These are phyloP conservation scores for Macropis europaea DNA, from an alignment of 2,888 invertebrate species.

Conservation along the genomic window DNA sequence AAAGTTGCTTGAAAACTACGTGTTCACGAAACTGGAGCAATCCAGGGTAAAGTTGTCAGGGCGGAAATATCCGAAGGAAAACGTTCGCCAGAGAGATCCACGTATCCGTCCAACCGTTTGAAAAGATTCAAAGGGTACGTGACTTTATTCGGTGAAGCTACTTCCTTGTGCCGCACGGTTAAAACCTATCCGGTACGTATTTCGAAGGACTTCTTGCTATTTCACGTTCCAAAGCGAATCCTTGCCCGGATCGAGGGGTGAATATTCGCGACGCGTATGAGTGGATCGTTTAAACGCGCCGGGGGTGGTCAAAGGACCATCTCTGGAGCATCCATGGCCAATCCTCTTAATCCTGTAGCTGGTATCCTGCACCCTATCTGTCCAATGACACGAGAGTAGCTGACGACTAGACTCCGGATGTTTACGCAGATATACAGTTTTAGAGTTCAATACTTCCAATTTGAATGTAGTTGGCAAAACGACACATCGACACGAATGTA, in stretches of 20 bases:
- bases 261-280: not conserved
- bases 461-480: too few relatives aligned
- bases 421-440: too few relatives aligned
- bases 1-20: conserved; percentile 38
- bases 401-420: too few relatives aligned
- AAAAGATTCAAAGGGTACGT: conserved; percentile 45
- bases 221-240: not conserved
- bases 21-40: conserved; percentile 41
- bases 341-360: conserved; percentile 39
- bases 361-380: not conserved
- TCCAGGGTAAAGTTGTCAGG: conserved; percentile 42
- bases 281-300: conserved; percentile 19
- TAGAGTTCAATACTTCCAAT: too few relatives aligned
- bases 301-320: conserved; percentile 30
- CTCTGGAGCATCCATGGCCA: not conserved
- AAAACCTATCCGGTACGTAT: not conserved
- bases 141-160: conserved; percentile 36
- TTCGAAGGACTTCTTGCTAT: not conserved
- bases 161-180: conserved; percentile 6
- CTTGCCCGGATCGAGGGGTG: not conserved
- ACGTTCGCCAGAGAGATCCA: conserved; percentile 6
- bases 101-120: conserved; percentile 21
- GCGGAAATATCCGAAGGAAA: conserved; percentile 46
- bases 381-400: too few relatives aligned
- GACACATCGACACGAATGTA: too few relatives aligned